Evolutionary conservation across 2,888 invertebrate genomes (phyloP), one percentile per base, ranked within the genome.

Genomic region (Reticulitermes lucifugus): DNA sequence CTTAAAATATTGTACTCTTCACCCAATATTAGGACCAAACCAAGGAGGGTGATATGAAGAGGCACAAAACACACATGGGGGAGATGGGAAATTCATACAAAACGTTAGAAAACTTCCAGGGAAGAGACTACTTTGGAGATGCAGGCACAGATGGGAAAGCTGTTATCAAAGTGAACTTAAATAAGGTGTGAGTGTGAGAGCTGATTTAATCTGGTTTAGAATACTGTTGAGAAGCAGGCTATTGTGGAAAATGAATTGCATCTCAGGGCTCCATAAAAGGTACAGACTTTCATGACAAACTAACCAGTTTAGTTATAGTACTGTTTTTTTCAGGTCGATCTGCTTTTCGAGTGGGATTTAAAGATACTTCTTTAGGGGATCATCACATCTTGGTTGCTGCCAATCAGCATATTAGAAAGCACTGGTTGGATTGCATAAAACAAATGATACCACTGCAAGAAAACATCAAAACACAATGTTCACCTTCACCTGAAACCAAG

Each of bases 271-370:
- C 12, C n/a, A 60, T 21, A 22, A 21, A 60, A 35, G 5, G n/a
- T 5, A 65, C 9, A 12, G 10, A 65, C n/a, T 25, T 25, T 25
- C 65, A 25, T 65, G 65, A 65, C 65, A n/a, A 65, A 25, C 25
- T 25, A 2, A 25, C n/a, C 65, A 6, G 7, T 7, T 65, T n/a
- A 65, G 25, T 65, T 5, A 25, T 25, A n/a, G 1, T 14, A 55
- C 18, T 65, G n/a, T 65, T 25, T 65, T 25, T 12, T 25, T n/a
- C 65, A 65, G 65, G 65, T 7, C 65, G 25, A n/a, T 9, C 65
- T 25, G 65, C 65, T 65, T 65, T 65, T n/a, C n/a, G 65, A 65
- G 65, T 65, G 14, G 25, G 65, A 25, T 65, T 65, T 65, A 65
- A 65, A 25, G 65, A 65, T 25, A 18, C 55, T 55, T 14, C 55